phyloP scores from a whole-genome alignment of 2,113 vertebrate species.

The Lampris megalopsis region DNA sequence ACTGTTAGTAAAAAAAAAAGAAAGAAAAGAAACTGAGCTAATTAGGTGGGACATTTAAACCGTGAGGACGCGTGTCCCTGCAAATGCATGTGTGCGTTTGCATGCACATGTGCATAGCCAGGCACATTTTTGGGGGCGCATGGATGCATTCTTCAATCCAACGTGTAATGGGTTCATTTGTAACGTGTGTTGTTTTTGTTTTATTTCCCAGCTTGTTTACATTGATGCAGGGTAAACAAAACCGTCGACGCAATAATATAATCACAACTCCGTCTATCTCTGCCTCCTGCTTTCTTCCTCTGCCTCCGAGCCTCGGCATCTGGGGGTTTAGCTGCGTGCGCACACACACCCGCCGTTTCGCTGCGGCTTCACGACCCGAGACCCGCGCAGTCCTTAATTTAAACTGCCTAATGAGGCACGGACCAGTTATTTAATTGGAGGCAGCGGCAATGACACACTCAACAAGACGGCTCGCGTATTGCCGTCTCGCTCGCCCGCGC shows the following conservation, averaged over 20 bases:
- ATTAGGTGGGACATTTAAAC: slow-evolving; percentile 55
- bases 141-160: background rate
- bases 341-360: background rate
- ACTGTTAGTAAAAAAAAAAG: slow-evolving; percentile 49
- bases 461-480: slow-evolving; percentile 35
- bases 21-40: slow-evolving; percentile 45
- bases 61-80: slow-evolving; percentile 14
- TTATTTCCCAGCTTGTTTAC: too few species aligned
- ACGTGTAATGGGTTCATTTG: background rate
- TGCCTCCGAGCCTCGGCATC: background rate
- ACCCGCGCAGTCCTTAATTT: slow-evolving; percentile 55
- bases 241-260: background rate
- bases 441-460: slow-evolving; percentile 31
- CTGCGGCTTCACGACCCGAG: slow-evolving; percentile 37
- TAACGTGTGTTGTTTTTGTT: background rate
- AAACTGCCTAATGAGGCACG: slow-evolving; percentile 62
- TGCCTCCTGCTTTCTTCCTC: background rate
- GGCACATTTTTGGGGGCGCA: background rate
- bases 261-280: background rate
- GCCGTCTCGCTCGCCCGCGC: slow-evolving; percentile 22
- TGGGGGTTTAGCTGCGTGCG: slow-evolving; percentile 1
- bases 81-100: background rate
- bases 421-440: slow-evolving; percentile 50
- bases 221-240: background rate
- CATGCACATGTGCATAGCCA: slow-evolving; percentile 14